Base-by-base conservation (phyloP, 2,113 vertebrate species). In the Microtus pennsylvanicus region DNA sequence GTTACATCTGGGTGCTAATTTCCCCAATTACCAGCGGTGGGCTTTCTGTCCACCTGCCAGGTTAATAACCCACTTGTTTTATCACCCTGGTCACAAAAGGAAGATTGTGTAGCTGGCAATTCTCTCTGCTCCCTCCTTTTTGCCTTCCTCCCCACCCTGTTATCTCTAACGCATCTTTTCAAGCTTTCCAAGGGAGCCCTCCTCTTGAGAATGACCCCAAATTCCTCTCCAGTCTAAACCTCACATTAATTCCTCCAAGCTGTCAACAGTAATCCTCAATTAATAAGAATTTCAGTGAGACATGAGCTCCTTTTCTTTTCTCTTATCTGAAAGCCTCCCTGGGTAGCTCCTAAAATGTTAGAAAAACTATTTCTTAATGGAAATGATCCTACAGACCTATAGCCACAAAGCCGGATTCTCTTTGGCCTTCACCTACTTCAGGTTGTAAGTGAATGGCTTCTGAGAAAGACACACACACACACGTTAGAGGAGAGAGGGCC, bases 31-130 rank as follows among this genome's bases (percentile, higher is more conserved):
- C 58, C 80, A 88, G 87, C 87, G 12, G 1, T 55, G 70, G 95
- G 45, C 55, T 94, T 93, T 87, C 94, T 95, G 58, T 91, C 94
- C n/a, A 85, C 95, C 93, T 97, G 91, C 95, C 97, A 90, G 95
- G 93, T 95, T 98, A 97, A 97, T 96, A 94, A 93, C 77, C 86
- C 93, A 65, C 47, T 90, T 95, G 89, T 96, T 90, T 94, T 83
- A 95, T 95, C 95, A 94, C 82, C 89, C n/a, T 5, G 19, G 0
- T 69, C 82, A 42, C 50, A 91, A 75, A 83, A 97, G 52, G 90
- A 95, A 95, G 42, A n/a, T 58, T 92, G 67, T 42, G 35, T 42
- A 30, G 76, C 91, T 83, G 74, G 69, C 42, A 90, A 97, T 95
- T 97, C 93, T 81, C 89, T 42, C 92, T 83, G 38, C 22, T 28